phyloP scores from a whole-genome alignment of 2,113 vertebrate genomes.

The Mastomys coucha region DNA sequence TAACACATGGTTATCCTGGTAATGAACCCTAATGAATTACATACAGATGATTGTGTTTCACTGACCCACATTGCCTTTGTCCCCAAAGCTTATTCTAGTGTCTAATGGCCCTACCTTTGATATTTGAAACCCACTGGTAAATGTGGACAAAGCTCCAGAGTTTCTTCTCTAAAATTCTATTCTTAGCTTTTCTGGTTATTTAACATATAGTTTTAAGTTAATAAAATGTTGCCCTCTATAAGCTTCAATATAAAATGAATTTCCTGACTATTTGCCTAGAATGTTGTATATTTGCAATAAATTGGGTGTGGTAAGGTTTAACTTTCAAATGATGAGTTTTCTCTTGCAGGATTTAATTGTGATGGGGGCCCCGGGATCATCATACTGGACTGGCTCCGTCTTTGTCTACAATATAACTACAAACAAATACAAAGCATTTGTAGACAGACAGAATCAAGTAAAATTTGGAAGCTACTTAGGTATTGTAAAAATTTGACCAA shows the following conservation, averaged over 20 bases:
- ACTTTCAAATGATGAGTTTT: slow-evolving; percentile 58
- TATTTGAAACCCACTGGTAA: slow-evolving; percentile 8
- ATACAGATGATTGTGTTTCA: slow-evolving; percentile 27
- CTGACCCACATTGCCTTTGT: slow-evolving; percentile 1
- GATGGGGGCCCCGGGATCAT: slow-evolving; percentile 96
- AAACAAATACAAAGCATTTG: slow-evolving; percentile 87
- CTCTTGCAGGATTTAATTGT: slow-evolving; percentile 94
- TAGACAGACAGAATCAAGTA: slow-evolving; percentile 88
- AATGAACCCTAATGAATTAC: slow-evolving; percentile 53
- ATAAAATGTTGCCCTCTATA: slow-evolving; percentile 1
- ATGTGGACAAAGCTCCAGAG: background rate
- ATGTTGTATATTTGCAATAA: background rate
- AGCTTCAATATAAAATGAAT: background rate
- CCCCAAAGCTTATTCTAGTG: background rate
- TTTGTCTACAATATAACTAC: slow-evolving; percentile 92
- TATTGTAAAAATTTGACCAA: slow-evolving; percentile 80
- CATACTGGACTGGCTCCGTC: slow-evolving; percentile 95
- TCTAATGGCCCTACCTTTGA: background rate
- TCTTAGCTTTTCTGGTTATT: background rate
- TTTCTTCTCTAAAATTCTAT: slow-evolving; percentile 29
- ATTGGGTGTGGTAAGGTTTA: background rate
- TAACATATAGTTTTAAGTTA: background rate
- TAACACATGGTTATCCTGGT: slow-evolving; percentile 17
- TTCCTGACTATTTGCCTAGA: slow-evolving; percentile 33
- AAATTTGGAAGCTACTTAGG: slow-evolving; percentile 96